These are phyloP conservation scores for Leptinotarsa haldemani DNA, from an alignment of 2,888 invertebrate genomes.

Conservation along the genomic window DNA sequence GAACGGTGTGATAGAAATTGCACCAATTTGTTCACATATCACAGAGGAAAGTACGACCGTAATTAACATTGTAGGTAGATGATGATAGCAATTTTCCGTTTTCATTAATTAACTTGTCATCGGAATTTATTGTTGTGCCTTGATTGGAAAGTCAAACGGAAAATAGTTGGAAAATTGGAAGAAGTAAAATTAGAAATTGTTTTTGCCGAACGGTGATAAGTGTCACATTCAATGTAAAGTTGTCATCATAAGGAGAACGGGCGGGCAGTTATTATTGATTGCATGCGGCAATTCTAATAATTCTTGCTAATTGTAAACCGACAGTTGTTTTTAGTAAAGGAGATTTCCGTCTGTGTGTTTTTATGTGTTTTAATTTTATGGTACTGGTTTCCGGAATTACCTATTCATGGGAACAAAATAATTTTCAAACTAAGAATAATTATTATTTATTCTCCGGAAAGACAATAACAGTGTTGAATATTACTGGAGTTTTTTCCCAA, in stretches of 20 bases:
- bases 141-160: constrained; percentile 4
- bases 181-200: background rate
- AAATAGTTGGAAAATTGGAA: background rate
- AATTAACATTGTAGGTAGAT: constrained; percentile 17
- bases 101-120: constrained; percentile 6
- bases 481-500: too few relatives aligned
- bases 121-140: constrained; percentile 3
- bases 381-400: too few relatives aligned
- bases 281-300: background rate
- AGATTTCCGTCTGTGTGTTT: background rate
- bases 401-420: too few relatives aligned
- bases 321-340: background rate
- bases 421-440: too few relatives aligned
- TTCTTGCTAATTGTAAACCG: background rate
- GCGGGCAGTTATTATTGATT: background rate
- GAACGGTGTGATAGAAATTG: constrained; percentile 12
- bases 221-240: background rate
- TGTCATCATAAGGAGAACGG: background rate
- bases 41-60: constrained; percentile 9
- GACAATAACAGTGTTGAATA: too few relatives aligned
- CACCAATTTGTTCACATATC: constrained; percentile 7
- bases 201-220: background rate
- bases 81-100: constrained; percentile 15
- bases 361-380: background rate
- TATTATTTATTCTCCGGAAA: too few relatives aligned